Conservation (phyloP, 2,797 vertebrate genomes). For the Geotrypetes seraphini region DNA sequence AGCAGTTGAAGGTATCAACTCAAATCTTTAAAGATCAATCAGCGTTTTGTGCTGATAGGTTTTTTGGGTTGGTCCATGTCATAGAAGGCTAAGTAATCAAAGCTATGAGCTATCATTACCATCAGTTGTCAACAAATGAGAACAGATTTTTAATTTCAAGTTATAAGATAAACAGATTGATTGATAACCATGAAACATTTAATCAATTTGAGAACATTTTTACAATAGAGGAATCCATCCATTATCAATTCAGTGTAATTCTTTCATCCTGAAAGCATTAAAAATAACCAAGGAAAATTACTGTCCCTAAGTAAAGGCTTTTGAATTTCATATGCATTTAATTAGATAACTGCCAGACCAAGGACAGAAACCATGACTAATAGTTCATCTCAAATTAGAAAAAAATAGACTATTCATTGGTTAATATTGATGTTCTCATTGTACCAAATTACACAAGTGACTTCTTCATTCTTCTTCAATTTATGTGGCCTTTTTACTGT, state of each 20-base stretch:
- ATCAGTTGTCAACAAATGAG: conserved; percentile 44
- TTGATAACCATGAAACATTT: conserved; percentile 50
- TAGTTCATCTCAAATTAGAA: conserved; percentile 58
- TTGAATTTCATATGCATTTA: conserved; percentile 65
- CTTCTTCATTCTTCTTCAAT: conserved; percentile 30
- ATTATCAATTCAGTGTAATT: conserved; percentile 46
- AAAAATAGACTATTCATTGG: conserved; percentile 50
- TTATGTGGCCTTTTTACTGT: conserved; percentile 40
- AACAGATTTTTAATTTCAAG: conserved; percentile 48
- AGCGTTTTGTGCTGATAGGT: too few relatives aligned
- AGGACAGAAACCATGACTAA: conserved; percentile 59
- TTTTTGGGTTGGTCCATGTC: too few relatives aligned
- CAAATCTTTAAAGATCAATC: too few relatives aligned
- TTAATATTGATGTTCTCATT: conserved; percentile 45
- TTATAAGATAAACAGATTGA: conserved; percentile 46
- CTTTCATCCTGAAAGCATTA: conserved; percentile 47
- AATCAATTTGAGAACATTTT: conserved; percentile 39
- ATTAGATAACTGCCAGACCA: conserved; percentile 60
- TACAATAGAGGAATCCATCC: conserved; percentile 52
- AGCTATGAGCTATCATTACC: conserved; percentile 31
- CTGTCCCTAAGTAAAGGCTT: conserved; percentile 50
- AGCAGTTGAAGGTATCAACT: too few relatives aligned
- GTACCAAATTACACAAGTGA: conserved; percentile 35
- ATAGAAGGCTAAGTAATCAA: conserved; percentile 33
- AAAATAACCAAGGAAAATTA: conserved; percentile 55